Conservation (phyloP, 1,140 invertebrate genomes). For the Stegodyphus dumicola region DNA sequence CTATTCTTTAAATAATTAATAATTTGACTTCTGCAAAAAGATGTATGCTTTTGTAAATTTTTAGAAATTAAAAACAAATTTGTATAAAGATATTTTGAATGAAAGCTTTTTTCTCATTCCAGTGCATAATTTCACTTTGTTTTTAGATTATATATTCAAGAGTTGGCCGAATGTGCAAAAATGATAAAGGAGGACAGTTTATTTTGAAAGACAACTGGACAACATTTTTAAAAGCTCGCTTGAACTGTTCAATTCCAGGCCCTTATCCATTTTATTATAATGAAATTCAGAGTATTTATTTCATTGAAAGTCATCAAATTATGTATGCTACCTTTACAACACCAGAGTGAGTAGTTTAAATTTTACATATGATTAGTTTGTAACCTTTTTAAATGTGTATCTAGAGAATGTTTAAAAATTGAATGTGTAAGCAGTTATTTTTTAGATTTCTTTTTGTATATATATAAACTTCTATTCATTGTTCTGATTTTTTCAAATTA, state of each 20-base stretch:
- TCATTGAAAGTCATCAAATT: conserved; percentile 82
- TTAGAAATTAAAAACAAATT: too few relatives aligned
- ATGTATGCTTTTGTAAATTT: too few relatives aligned
- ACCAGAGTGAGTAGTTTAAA: conserved; percentile 75
- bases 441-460: not conserved
- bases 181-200: conserved; percentile 81
- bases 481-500: too few relatives aligned
- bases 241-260: conserved; percentile 91
- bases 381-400: too few relatives aligned
- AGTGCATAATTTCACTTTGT: too few relatives aligned
- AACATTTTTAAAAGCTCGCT: conserved; percentile 86
- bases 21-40: too few relatives aligned
- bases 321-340: conserved; percentile 95
- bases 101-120: too few relatives aligned
- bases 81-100: too few relatives aligned
- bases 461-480: too few relatives aligned
- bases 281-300: conserved; percentile 84
- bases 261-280: conserved; percentile 95
- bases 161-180: conserved; percentile 92
- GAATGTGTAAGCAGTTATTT: not conserved
- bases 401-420: not conserved
- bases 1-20: too few relatives aligned
- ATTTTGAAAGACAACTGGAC: conserved; percentile 88
- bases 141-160: conserved; percentile 81
- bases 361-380: too few relatives aligned